Evolutionary conservation across 2,888 invertebrate species (phyloP), one percentile per base, ranked within the genome.

Genomic region (Nomada ruficornis): DNA sequence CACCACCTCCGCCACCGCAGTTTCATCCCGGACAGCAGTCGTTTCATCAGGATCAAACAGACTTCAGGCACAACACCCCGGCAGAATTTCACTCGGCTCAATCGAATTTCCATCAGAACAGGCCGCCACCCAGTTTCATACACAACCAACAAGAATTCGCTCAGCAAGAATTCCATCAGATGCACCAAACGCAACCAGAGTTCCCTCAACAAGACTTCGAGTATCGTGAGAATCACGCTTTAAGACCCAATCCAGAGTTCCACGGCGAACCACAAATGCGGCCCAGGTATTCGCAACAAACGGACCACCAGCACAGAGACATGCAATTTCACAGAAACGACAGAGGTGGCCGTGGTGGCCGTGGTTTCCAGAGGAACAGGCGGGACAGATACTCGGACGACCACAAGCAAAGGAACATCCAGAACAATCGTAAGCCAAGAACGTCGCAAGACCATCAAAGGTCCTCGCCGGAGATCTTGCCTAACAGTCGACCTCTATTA

Each of bases 331-430:
- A 90, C 36, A 84, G 92, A 71, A 91, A 88, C 67, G 92, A 92
- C 0, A 82, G 91, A 67, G 88, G 87, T 15, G 85, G 86, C 10
- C 88, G 89, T 0, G 86, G 91, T 11, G 88, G 89, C 54, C 90
- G 93, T 44, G 92, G 91, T 5, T 91, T 90, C 63, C 85, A 87
- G 1, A 86, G 91, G 20, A 90, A 88, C 26, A 89, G 92, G 50
- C 89, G 91, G 0, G 91, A 92, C 36, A 83, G 92, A 77, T 92
- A 89, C 62, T 87, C 86, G 52, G 92, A 92, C 11, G 92, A 92
- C 10, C 89, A 91, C 54, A 86, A 89, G 20, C 90, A 87, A 55
- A 88, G 90, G 2, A 89, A 83, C 67, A 50, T 86, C 9, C 67
- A 73, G 10, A 90, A 87, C 52, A 91, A 80, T 68, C 91, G 91